Conservation (phyloP, 2,888 invertebrate species). For the Phaonia tiefii region DNA sequence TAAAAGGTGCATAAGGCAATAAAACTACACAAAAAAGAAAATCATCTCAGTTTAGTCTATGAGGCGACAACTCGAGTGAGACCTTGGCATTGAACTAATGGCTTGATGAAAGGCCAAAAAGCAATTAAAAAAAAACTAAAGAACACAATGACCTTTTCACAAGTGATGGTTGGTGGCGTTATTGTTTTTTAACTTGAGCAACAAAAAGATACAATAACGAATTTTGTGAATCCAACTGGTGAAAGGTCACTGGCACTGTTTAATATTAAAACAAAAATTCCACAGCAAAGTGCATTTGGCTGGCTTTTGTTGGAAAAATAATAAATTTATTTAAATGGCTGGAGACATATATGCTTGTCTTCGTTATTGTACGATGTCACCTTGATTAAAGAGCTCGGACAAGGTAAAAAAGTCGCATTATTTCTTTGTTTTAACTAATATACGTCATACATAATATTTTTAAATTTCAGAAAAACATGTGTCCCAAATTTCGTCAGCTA, state of each 20-base stretch:
- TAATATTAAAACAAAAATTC: not conserved
- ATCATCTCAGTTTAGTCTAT: constrained; percentile 24
- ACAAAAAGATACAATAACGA: not conserved
- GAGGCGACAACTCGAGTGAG: constrained; percentile 8
- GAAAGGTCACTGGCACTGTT: constrained; percentile 19
- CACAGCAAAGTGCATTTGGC: constrained; percentile 18
- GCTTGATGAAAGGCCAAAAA: constrained; percentile 52
- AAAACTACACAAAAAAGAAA: constrained; percentile 2
- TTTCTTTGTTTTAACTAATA: too few species aligned
- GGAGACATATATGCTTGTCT: too few species aligned
- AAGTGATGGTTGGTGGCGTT: not conserved
- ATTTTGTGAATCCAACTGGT: not conserved
- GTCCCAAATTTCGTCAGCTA: too few species aligned
- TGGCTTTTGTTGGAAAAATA: not conserved
- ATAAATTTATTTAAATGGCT: too few species aligned
- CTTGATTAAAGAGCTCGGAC: too few species aligned
- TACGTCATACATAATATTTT: too few species aligned
- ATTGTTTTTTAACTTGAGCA: not conserved
- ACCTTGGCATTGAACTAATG: constrained; percentile 59
- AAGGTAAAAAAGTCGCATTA: too few species aligned
- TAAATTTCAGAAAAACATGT: too few species aligned
- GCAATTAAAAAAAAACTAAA: constrained; percentile 31
- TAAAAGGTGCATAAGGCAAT: constrained; percentile 25
- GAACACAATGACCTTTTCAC: constrained; percentile 31
- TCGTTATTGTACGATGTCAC: too few species aligned